Evolutionary conservation across 2,797 vertebrate species (phyloP).

Genomic region (Zalophus californianus): DNA sequence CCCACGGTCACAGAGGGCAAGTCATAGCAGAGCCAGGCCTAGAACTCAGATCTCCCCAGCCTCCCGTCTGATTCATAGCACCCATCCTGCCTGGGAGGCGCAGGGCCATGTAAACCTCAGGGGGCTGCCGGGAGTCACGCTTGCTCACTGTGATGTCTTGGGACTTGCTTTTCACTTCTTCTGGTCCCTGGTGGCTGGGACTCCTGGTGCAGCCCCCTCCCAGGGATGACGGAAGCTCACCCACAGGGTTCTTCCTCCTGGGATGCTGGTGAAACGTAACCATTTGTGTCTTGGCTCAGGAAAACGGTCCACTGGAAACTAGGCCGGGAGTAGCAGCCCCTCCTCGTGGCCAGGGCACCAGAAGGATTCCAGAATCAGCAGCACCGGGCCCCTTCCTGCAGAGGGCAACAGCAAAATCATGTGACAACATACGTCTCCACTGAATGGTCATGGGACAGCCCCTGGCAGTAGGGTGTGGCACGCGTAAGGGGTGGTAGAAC

Average conservation of each 20-base stretch:
- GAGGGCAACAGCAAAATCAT: constrained; percentile 33
- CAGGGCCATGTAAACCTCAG: fast-evolving
- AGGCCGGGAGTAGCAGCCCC: constrained; percentile 75
- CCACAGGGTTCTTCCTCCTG: not conserved
- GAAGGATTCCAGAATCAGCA: constrained; percentile 63
- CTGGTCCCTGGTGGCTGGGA: not conserved
- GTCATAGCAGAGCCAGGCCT: constrained; percentile 67
- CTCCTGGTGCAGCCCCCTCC: not conserved
- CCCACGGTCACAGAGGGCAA: constrained; percentile 13
- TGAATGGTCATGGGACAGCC: not conserved
- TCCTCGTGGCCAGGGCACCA: not conserved
- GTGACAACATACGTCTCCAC: not conserved
- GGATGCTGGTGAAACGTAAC: not conserved
- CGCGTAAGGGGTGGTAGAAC: not conserved
- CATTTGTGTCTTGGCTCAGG: constrained; percentile 87
- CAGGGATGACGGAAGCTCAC: not conserved
- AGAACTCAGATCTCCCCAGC: constrained; percentile 64
- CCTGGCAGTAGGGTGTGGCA: not conserved
- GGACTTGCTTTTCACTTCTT: not conserved
- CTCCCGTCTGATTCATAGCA: not conserved
- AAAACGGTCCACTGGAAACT: constrained; percentile 96
- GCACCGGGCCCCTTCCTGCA: constrained; percentile 50
- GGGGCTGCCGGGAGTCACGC: not conserved
- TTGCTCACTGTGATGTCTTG: not conserved
- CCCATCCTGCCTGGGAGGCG: not conserved